These are phyloP conservation scores for Operophtera brumata DNA, from an alignment of 2,888 invertebrate species.

Conservation along the genomic window DNA sequence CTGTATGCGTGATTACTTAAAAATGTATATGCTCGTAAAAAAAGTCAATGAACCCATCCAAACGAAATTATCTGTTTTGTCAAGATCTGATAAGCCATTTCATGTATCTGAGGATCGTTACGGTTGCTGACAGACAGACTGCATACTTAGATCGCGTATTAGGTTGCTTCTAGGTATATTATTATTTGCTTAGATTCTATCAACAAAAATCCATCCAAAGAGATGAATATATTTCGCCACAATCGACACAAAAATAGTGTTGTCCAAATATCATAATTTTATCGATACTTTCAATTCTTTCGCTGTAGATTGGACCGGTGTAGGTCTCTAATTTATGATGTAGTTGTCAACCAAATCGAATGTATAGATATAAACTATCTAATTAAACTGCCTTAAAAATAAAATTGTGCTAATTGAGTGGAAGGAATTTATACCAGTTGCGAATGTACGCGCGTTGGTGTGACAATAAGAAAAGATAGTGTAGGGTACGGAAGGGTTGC, in stretches of 20 bases:
- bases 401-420: slow-evolving; percentile 30
- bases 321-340: slow-evolving; percentile 19
- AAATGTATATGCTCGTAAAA: background rate
- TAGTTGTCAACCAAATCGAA: slow-evolving; percentile 30
- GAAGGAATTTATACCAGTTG: slow-evolving; percentile 25
- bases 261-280: slow-evolving; percentile 11
- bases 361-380: slow-evolving; percentile 26
- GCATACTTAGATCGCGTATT: background rate
- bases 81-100: no score
- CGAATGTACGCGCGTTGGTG: slow-evolving; percentile 23
- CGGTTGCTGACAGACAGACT: slow-evolving; percentile 1
- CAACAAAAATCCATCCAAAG: slow-evolving; percentile 19
- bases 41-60: no score
- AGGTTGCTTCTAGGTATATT: slow-evolving; percentile 12
- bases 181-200: slow-evolving; percentile 20
- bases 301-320: slow-evolving; percentile 5
- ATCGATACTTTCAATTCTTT: slow-evolving; percentile 15
- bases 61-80: no score
- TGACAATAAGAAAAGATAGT: slow-evolving; percentile 32
- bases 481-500: slow-evolving; percentile 16
- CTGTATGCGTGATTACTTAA: no score
- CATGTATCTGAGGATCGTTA: background rate
- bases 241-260: slow-evolving; percentile 5
- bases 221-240: slow-evolving; percentile 7
- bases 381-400: slow-evolving; percentile 34